These are phyloP conservation scores for Haliclona indistincta DNA, from an alignment of 37 sponge, comb jelly and placozoan species.

Conservation along the genomic window DNA sequence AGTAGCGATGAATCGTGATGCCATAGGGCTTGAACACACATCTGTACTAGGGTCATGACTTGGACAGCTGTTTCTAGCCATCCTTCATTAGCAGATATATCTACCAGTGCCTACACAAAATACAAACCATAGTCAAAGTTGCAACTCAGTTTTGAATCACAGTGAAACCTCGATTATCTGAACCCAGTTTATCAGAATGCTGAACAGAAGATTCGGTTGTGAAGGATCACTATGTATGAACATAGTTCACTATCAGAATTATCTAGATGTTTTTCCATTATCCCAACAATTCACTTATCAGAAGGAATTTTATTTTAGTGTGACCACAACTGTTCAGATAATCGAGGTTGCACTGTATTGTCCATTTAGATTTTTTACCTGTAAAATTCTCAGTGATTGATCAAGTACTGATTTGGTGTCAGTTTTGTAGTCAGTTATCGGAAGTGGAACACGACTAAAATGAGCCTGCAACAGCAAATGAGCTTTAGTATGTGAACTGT, in stretches of 20 bases:
- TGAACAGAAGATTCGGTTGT: neutral
- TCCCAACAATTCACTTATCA: too few relatives aligned
- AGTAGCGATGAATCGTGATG: constrained; percentile 69
- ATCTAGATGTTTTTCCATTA: too few relatives aligned
- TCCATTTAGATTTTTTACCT: too few relatives aligned
- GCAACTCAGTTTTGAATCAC: neutral
- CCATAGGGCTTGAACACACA: constrained; percentile 96
- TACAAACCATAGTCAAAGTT: neutral
- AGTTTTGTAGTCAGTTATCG: constrained; percentile 93
- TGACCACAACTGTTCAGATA: too few relatives aligned
- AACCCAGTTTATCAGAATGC: too few relatives aligned
- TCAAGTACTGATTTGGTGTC: constrained; percentile 98
- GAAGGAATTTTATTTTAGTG: too few relatives aligned
- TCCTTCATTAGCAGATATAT: constrained; percentile 88
- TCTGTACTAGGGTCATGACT: constrained; percentile 81
- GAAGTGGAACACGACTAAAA: constrained; percentile 77
- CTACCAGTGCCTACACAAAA: constrained; percentile 80
- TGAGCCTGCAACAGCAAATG: constrained; percentile 95
- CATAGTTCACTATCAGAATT: too few relatives aligned
- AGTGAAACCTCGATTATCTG: too few relatives aligned
- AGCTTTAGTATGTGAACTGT: constrained; percentile 95
- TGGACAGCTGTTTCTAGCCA: constrained; percentile 84
- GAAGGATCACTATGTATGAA: too few relatives aligned
- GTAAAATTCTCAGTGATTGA: constrained; percentile 94
- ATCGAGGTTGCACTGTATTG: too few relatives aligned